Conservation (phyloP, 1,140 invertebrate species). For the Heterodera schachtii region DNA sequence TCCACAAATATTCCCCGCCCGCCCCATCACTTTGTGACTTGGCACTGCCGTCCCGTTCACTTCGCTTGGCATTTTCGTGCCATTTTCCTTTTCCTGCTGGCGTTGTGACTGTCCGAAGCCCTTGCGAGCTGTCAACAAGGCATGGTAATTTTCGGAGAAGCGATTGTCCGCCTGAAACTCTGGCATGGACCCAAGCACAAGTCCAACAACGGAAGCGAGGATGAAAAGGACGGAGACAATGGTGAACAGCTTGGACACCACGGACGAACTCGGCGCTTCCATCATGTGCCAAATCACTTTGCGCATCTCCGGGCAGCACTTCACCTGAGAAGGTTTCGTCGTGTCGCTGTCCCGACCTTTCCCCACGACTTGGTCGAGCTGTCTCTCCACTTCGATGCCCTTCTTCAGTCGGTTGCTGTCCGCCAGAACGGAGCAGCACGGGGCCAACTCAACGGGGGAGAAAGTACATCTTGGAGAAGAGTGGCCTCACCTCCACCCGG, state of each 20-base stretch:
- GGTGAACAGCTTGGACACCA: conserved; percentile 57
- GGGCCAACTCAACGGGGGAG: conserved; percentile 48
- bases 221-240: conserved; percentile 60
- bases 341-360: neutral
- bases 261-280: conserved; percentile 58
- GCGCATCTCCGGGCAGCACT: conserved; percentile 43
- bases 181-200: conserved; percentile 64
- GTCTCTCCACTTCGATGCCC: conserved; percentile 38
- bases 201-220: conserved; percentile 57
- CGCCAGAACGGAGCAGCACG: conserved; percentile 51
- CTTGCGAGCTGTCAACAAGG: conserved; percentile 34
- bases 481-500: conserved; percentile 61
- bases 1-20: neutral
- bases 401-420: conserved; percentile 38
- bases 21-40: neutral
- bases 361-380: conserved; percentile 50
- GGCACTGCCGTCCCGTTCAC: neutral
- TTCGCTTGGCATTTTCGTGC: neutral
- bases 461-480: neutral
- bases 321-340: conserved; percentile 37
- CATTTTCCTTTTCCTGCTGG: conserved; percentile 16
- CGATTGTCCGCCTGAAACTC: conserved; percentile 61
- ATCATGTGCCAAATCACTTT: conserved; percentile 57
- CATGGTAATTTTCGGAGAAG: conserved; percentile 58
- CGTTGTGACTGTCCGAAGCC: conserved; percentile 18